Evolutionary conservation across 2,888 invertebrate species (phyloP), one percentile per base, ranked within the genome.

Genomic region (Lymantria dispar): DNA sequence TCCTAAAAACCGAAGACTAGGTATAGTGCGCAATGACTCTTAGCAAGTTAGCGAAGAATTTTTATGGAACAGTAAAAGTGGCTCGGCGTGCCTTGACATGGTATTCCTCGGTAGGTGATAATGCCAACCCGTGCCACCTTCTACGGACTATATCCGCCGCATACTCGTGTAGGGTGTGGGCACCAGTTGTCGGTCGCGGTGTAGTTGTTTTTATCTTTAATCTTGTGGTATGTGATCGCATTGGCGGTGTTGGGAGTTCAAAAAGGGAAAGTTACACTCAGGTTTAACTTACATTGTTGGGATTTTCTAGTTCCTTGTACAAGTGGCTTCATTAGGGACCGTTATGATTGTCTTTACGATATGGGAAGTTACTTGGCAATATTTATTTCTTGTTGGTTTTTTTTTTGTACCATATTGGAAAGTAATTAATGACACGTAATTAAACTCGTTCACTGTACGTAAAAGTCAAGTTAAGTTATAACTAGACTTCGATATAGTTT

Each of bases 101-200:
- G 22, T 22, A 22, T 22, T 22, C 22, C 22, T 22, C 33, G 41
- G 12, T 33, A 54, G 51, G 50, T 50, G 60, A 56, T 59, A 55
- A 54, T 58, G 48, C 64, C 22, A 3, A 22, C 22, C 5, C 22
- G 22, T 22, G 22, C 22, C 22, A 22, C 22, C 22, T 22, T 22
- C 22, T 22, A 22, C 22, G 22, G 22, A 22, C 3, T 22, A 22
- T 22, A 22, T 22, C 2, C 22, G 22, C 22, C 22, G 22, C 22
- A 44, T 57, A 49, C 43, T 48, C 48, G 37, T 13, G 33, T 37
- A 29, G 1, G 60, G 54, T 42, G 14, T 22, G 3, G 0, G 0
- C n/a, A 11, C 37, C 46, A 33, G 50, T 64, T 53, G 29, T 37
- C 30, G 44, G 8, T 13, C 10, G 0, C 13, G 15, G 30, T 37